Percentiles rank a stretch among this genome's conserved stretches.
Conservation (phyloP, 2,797 vertebrate species). For the Erpetoichthys calabaricus region DNA sequence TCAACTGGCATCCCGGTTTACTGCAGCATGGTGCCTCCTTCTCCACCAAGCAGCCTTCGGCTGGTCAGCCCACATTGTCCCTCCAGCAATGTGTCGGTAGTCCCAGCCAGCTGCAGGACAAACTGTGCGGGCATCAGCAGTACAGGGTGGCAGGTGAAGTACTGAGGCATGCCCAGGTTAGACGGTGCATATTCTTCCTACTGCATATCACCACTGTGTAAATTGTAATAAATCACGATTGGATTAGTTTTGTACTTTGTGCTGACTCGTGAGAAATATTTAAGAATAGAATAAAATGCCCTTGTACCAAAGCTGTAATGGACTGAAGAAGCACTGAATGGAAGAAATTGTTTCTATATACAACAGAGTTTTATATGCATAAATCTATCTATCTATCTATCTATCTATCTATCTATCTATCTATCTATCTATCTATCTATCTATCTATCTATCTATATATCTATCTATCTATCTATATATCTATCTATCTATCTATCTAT, state of each 20-base stretch:
- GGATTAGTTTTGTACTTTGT: constrained; percentile 70
- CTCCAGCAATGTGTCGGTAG: constrained; percentile 47
- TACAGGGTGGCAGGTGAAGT: constrained; percentile 66
- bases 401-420: too few relatives aligned
- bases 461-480: too few relatives aligned
- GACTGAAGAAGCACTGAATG: constrained; percentile 63
- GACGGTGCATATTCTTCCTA: constrained; percentile 71
- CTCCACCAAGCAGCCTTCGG: constrained; percentile 53
- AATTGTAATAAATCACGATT: constrained; percentile 51
- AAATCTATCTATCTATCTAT: too few relatives aligned
- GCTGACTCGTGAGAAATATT: constrained; percentile 69
- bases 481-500: too few relatives aligned
- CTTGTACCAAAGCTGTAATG: constrained; percentile 81
- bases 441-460: too few relatives aligned
- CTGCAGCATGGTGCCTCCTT: constrained; percentile 72
- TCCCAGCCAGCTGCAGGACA: constrained; percentile 67
- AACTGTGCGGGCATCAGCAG: constrained; percentile 60
- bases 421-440: too few relatives aligned
- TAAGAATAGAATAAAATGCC: constrained; percentile 47
- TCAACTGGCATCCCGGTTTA: constrained; percentile 62
- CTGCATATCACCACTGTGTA: constrained; percentile 68
- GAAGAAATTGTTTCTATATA: constrained; percentile 89
- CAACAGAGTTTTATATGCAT: constrained; percentile 59
- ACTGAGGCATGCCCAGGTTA: constrained; percentile 55
- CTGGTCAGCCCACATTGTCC: constrained; percentile 52